Percentiles rank a stretch among this genome's conserved stretches.
Conservation (phyloP, 2,113 vertebrate species). For the Blennius ocellaris region DNA sequence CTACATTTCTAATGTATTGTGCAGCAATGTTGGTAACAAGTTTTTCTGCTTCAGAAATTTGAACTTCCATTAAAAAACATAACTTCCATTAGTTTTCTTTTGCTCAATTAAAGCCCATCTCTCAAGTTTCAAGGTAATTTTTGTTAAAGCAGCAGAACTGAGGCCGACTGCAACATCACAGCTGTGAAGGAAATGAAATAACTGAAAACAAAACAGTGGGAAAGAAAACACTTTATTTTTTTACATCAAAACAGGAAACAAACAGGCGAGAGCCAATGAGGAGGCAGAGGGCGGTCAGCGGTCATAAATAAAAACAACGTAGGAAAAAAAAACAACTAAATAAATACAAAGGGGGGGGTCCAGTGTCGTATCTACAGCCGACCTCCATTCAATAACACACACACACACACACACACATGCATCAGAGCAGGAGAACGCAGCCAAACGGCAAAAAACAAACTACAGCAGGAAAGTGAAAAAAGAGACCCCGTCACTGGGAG, state of each 20-base stretch:
- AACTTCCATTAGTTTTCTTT: no score
- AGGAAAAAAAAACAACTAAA: slow-evolving; percentile 51
- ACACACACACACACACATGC: slow-evolving; percentile 3
- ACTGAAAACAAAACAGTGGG: no score
- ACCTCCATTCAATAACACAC: slow-evolving; percentile 10
- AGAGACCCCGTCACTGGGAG: slow-evolving; percentile 27
- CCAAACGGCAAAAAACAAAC: not conserved
- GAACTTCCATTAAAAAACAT: no score
- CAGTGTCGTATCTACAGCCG: slow-evolving; percentile 73
- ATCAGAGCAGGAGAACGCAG: slow-evolving; percentile 8
- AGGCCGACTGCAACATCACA: no score
- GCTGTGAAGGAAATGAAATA: no score
- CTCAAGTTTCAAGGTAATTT: no score
- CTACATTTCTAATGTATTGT: no score
- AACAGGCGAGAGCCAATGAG: slow-evolving; percentile 37
- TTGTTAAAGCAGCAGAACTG: no score
- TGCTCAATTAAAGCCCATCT: no score
- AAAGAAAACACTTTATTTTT: slow-evolving; percentile 79
- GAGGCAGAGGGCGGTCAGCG: slow-evolving; percentile 22
- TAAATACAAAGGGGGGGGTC: slow-evolving; percentile 63
- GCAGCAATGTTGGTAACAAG: no score
- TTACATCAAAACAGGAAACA: slow-evolving; percentile 67
- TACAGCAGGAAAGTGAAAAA: slow-evolving; percentile 43
- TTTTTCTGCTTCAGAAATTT: no score
- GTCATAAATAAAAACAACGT: slow-evolving; percentile 70